Percentiles rank a stretch among this genome's conserved stretches.
phyloP scores from a whole-genome alignment of 2,797 vertebrate species.

The Australoheros facetus region DNA sequence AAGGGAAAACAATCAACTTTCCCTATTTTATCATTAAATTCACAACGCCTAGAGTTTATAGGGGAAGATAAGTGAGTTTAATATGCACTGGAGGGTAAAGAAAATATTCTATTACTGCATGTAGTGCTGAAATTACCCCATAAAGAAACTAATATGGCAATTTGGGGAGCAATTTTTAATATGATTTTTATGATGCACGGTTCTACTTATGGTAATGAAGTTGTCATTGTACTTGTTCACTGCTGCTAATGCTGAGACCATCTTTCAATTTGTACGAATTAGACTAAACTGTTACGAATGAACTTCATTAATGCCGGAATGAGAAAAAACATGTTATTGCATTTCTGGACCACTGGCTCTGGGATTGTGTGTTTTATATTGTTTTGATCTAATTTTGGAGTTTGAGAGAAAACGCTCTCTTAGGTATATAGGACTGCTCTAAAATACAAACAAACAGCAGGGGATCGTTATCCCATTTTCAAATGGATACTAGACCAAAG shows the following conservation, averaged over 20 bases:
- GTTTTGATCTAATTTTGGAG: constrained; percentile 84
- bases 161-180: constrained; percentile 99
- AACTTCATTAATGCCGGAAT: constrained; percentile 86
- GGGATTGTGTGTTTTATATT: constrained; percentile 80
- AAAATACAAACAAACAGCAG: constrained; percentile 83
- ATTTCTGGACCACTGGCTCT: constrained; percentile 77
- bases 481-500: constrained; percentile 63
- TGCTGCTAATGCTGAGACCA: constrained; percentile 90
- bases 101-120: constrained; percentile 98
- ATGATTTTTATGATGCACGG: constrained; percentile 98
- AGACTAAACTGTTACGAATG: constrained; percentile 86
- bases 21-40: constrained; percentile 73
- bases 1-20: constrained; percentile 66
- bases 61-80: constrained; percentile 99
- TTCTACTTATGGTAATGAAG: constrained; percentile 99
- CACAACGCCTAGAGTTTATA: constrained; percentile 92
- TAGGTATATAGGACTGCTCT: constrained; percentile 75
- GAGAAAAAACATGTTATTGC: constrained; percentile 79
- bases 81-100: constrained; percentile 99
- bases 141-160: constrained; percentile 99
- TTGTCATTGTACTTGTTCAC: constrained; percentile 98
- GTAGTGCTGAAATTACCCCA: constrained; percentile 98
- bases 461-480: constrained; percentile 71
- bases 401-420: constrained; percentile 73
- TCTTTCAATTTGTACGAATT: constrained; percentile 91